A percentile compares a stretch with the other conserved stretches of the same genome.
phyloP scores from a whole-genome alignment of 2,888 invertebrate species.

The Bellardia pandia region DNA sequence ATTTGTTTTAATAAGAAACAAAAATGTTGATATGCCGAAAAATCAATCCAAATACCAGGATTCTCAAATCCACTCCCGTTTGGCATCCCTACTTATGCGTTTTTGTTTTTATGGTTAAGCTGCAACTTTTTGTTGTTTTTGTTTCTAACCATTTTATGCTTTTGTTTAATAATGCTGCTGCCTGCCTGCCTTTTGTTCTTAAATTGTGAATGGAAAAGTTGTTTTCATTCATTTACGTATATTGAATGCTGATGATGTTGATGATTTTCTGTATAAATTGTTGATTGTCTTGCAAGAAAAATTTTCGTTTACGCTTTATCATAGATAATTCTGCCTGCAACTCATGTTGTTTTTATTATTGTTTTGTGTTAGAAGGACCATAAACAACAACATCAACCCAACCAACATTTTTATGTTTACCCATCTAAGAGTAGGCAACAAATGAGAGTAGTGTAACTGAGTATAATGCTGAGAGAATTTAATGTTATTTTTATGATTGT shows the following conservation, averaged over 20 bases:
- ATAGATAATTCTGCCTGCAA: background rate
- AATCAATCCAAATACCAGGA: no score
- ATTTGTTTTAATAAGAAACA: no score
- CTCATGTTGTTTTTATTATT: background rate
- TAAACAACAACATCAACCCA: slow-evolving; percentile 3
- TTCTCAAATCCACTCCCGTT: no score
- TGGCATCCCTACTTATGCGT: background rate
- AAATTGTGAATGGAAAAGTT: slow-evolving; percentile 21
- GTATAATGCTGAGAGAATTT: background rate
- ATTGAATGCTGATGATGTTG: background rate
- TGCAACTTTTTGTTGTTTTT: slow-evolving; percentile 15
- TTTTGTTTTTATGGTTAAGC: background rate
- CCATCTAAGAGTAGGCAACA: background rate
- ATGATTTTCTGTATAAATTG: slow-evolving; percentile 20
- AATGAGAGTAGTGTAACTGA: background rate
- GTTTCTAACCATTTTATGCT: slow-evolving; percentile 31
- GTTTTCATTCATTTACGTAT: slow-evolving; percentile 47
- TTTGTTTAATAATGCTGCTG: slow-evolving; percentile 3
- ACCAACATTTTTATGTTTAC: slow-evolving; percentile 7
- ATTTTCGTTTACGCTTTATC: background rate
- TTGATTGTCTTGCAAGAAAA: slow-evolving; percentile 13
- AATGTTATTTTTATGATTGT: slow-evolving; percentile 27
- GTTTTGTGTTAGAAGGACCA: background rate
- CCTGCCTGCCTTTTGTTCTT: slow-evolving; percentile 1
- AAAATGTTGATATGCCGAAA: no score